Evolutionary conservation across 2,797 vertebrate species (phyloP).

Genomic region (Aythya fuligula): DNA sequence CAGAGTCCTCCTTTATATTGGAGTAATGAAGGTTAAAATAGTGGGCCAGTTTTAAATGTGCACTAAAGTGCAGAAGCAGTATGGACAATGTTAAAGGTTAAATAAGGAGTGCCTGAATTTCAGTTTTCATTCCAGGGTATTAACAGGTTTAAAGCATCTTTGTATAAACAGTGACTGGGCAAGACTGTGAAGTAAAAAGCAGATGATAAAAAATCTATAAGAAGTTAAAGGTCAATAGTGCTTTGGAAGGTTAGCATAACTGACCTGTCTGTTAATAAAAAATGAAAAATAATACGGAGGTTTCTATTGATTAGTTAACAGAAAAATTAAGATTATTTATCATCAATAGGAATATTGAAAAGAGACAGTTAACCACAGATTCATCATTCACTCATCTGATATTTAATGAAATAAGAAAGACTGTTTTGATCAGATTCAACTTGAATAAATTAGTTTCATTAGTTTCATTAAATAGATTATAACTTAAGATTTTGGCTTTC

Average conservation of each 20-base stretch:
- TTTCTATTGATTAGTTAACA: constrained; percentile 20
- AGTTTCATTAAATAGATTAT: neutral
- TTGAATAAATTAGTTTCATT: neutral
- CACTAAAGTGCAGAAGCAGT: neutral
- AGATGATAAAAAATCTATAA: neutral
- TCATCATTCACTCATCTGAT: neutral
- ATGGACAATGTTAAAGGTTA: constrained; percentile 6
- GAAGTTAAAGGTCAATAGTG: neutral
- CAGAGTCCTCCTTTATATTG: constrained; percentile 46
- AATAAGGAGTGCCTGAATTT: constrained; percentile 15
- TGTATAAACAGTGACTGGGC: neutral
- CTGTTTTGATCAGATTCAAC: neutral
- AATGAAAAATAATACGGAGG: constrained; percentile 31
- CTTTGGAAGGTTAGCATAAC: constrained; percentile 20
- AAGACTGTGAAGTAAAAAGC: constrained; percentile 34
- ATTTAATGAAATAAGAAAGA: neutral
- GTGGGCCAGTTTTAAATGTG: neutral
- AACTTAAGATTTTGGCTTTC: neutral
- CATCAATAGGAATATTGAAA: constrained; percentile 43
- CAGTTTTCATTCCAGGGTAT: constrained; percentile 37
- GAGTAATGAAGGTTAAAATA: constrained; percentile 44
- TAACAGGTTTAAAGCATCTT: constrained; percentile 29
- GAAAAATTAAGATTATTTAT: constrained; percentile 47
- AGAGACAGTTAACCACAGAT: neutral
- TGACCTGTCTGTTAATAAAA: neutral